phyloP scores from a whole-genome alignment of 2,113 vertebrate species.

The Chinchilla lanigera region DNA sequence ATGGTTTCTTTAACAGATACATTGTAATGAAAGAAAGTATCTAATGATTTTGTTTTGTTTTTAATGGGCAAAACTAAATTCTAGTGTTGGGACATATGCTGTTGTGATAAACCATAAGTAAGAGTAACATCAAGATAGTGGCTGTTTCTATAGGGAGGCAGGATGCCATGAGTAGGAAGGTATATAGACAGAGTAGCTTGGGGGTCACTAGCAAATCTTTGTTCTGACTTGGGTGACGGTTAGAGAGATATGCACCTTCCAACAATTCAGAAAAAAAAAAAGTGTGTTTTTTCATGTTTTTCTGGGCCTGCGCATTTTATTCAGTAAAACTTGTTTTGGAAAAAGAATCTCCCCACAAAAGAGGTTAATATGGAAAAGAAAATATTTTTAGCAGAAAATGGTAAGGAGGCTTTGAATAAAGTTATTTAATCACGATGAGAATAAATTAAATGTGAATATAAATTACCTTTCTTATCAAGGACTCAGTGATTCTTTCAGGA shows the following conservation, averaged over 20 bases:
- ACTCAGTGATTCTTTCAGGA: background rate
- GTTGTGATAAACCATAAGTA: background rate
- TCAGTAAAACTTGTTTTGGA: background rate
- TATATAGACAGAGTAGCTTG: fast-evolving
- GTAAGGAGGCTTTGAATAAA: background rate
- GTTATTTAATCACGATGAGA: background rate
- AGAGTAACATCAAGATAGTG: background rate
- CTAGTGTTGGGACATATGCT: background rate
- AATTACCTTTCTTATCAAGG: background rate
- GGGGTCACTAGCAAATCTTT: background rate
- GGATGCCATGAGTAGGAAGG: background rate
- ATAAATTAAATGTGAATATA: background rate
- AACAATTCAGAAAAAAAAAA: background rate
- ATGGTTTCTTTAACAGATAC: background rate
- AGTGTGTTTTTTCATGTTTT: background rate
- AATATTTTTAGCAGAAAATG: background rate
- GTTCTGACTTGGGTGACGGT: background rate
- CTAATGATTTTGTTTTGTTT: background rate
- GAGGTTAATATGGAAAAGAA: background rate
- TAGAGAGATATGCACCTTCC: background rate
- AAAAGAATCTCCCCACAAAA: background rate
- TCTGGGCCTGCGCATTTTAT: background rate
- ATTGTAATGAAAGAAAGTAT: background rate
- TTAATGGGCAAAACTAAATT: background rate
- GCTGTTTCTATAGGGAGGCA: background rate